Base-by-base conservation (phyloP, 2,113 vertebrate species). In the Zosterops borbonicus region DNA sequence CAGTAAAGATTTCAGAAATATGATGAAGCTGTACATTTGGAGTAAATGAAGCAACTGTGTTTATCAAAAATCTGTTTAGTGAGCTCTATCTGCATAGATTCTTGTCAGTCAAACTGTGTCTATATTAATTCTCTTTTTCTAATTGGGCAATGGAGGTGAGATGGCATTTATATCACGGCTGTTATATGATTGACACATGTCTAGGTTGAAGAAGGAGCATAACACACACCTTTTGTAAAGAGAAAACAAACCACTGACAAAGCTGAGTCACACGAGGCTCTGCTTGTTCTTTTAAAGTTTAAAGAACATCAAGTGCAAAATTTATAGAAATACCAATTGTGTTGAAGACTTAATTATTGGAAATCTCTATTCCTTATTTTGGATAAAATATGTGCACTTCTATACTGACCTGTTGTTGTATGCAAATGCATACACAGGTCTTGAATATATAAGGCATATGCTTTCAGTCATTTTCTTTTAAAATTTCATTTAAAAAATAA, bases 1-100 rank as follows among this genome's bases (percentile, higher is more conserved):
- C 87, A 94, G 92, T 93, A 96, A 95, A 92, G 63, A 63, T 85
- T 83, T 76, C 87, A 97, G 83, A 95, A 96, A 89, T 59, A 91
- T 21, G 86, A 91, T 71, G 83, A 95, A 92, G 83, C 50, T 91
- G 82, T 90, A 60, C 21, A 76, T 96, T 97, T 90, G 78, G 49
- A 91, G 71, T 69, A 93, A 94, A 96, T 2, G 7, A 53, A 94
- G 77, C 80, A 92, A 75, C 87, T 89, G 39, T 93, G 77, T 97
- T 95, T 93, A 88, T 96, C 95, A 88, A 46, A 95, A 94, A 91
- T 93, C 78, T 83, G 44, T 96, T 63, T 37, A 24, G 73, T 75
- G 64, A 60, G 70, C 55, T 92, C 73, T 86, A 60, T 94, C 83
- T 92, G 65, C 63, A 85, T 28, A 91, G 89, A 96, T 77, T 89